Evolutionary conservation across 2,797 vertebrate species (phyloP).

Genomic region (Halcyon chelicuti): DNA sequence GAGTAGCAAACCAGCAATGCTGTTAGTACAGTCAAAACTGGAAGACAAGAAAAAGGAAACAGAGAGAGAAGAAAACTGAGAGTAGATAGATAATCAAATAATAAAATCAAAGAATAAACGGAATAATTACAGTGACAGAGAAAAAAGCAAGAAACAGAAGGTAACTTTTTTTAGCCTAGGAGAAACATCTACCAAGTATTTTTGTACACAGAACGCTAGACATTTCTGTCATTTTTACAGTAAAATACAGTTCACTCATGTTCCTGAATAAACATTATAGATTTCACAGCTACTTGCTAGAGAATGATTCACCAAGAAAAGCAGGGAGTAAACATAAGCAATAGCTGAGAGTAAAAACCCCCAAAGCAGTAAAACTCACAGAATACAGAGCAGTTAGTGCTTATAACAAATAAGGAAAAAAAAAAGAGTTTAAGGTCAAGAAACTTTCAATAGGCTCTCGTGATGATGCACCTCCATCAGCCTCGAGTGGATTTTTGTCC

Average conservation of each 20-base stretch:
- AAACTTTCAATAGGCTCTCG: neutral
- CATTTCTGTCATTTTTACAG: conserved; percentile 8
- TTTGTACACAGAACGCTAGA: conserved; percentile 13
- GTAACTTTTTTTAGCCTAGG: conserved; percentile 32
- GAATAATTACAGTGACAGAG: conserved; percentile 44
- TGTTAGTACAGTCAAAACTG: conserved; percentile 81
- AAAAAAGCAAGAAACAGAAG: conserved; percentile 31
- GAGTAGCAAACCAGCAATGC: conserved; percentile 73
- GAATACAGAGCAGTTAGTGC: neutral
- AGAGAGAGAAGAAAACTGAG: conserved; percentile 55
- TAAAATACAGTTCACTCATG: conserved; percentile 12
- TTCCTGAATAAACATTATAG: conserved; percentile 31
- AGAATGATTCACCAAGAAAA: conserved; percentile 61
- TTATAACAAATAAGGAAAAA: neutral
- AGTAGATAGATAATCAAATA: conserved; percentile 51
- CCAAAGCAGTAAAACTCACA: neutral
- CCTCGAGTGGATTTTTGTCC: neutral
- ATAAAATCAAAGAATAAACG: conserved; percentile 36
- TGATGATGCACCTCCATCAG: neutral
- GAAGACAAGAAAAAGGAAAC: conserved; percentile 78
- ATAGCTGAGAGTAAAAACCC: neutral
- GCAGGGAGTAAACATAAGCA: conserved; percentile 52
- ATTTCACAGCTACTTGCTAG: conserved; percentile 62
- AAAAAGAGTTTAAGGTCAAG: neutral
- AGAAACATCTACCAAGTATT: conserved; percentile 28